Evolutionary conservation across 2,888 invertebrate genomes (phyloP).

Genomic region (Tuta absoluta): DNA sequence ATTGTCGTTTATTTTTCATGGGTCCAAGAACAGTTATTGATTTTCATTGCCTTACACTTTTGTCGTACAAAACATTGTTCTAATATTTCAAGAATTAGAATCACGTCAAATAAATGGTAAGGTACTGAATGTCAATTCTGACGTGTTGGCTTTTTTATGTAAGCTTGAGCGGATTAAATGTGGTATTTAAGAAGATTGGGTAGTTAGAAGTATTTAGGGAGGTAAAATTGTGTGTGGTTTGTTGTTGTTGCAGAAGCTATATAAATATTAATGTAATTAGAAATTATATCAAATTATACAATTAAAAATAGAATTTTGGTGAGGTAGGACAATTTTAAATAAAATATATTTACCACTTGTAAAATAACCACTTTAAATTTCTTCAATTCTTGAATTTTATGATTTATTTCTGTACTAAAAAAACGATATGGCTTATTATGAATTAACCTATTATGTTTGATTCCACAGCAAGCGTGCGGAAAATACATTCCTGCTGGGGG

Average conservation of each 20-base stretch:
- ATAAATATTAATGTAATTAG: background rate
- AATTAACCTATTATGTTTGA: conserved; percentile 12
- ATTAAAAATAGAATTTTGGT: background rate
- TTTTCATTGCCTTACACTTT: conserved; percentile 11
- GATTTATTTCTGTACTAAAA: background rate
- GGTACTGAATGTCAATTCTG: background rate
- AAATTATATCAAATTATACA: background rate
- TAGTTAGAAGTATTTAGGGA: conserved; percentile 25
- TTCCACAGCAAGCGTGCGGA: conserved; percentile 88
- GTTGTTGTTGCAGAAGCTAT: background rate
- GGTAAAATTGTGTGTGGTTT: background rate
- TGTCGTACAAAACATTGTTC: background rate
- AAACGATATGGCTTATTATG: background rate
- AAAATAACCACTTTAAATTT: background rate
- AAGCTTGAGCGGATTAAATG: conserved; percentile 29
- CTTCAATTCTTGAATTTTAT: background rate
- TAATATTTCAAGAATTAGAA: background rate
- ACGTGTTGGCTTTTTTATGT: conserved; percentile 26
- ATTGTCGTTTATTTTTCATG: conserved; percentile 30
- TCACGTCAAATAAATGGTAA: background rate
- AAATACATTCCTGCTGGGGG: conserved; percentile 93
- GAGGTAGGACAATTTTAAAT: too few relatives aligned
- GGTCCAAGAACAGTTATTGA: conserved; percentile 15
- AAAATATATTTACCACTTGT: too few relatives aligned
- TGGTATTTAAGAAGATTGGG: conserved; percentile 5